A percentile compares a stretch with the other conserved stretches of the same genome.
These are phyloP conservation scores for Volucella bombylans DNA, from an alignment of 2,888 invertebrate genomes.

Conservation along the genomic window DNA sequence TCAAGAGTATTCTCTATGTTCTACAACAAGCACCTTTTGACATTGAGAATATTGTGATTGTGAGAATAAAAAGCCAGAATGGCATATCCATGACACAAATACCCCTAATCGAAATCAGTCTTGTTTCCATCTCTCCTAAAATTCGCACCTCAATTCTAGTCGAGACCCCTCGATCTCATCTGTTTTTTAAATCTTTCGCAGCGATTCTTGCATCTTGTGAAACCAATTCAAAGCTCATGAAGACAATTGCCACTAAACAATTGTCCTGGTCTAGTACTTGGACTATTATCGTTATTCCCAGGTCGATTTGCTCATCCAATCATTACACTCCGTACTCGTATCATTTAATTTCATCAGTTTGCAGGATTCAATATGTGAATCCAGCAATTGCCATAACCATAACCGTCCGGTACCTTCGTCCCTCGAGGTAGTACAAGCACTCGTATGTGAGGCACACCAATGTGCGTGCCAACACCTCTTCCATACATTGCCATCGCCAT, in stretches of 20 bases:
- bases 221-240: neutral
- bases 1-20: no score
- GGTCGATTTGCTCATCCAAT: conserved; percentile 14
- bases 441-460: conserved; percentile 30
- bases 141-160: no score
- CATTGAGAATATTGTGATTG: no score
- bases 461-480: conserved; percentile 24
- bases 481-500: neutral
- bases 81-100: no score
- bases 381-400: conserved; percentile 38
- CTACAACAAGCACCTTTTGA: no score
- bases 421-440: conserved; percentile 8
- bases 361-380: conserved; percentile 32
- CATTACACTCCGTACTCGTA: conserved; percentile 11
- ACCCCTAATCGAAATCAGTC: no score
- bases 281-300: conserved; percentile 30
- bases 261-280: conserved; percentile 24
- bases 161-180: no score
- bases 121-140: no score
- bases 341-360: conserved; percentile 53
- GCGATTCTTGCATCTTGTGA: neutral
- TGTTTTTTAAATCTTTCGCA: no score
- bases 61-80: no score
- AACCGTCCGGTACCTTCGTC: neutral
- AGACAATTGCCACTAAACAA: conserved; percentile 23